Percentiles rank a stretch among this genome's conserved stretches.
Conservation (phyloP, 2,797 vertebrate genomes). For the Garrulus glandarius region DNA sequence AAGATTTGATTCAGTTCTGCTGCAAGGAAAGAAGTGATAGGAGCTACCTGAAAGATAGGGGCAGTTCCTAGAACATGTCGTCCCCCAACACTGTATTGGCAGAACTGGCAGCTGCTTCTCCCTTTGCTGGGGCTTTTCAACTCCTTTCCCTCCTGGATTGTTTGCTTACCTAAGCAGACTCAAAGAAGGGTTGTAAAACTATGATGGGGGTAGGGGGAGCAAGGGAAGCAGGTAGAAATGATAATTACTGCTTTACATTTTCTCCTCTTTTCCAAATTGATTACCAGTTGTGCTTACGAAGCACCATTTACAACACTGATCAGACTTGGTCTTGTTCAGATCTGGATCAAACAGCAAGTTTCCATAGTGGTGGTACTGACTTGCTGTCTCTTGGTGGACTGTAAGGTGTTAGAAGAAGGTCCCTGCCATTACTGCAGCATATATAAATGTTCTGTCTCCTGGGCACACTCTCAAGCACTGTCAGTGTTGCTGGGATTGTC, state of each 20-base stretch:
- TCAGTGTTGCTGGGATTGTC: not conserved
- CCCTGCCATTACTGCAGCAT: not conserved
- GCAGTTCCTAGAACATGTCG: not conserved
- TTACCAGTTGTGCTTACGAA: not conserved
- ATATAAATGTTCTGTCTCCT: not conserved
- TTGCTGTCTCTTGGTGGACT: not conserved
- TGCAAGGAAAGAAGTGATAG: not conserved
- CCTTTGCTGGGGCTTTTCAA: not conserved
- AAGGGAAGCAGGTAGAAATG: not conserved
- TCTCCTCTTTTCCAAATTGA: not conserved
- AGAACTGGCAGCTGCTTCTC: not conserved
- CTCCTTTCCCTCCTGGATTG: not conserved
- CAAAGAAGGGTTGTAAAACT: not conserved
- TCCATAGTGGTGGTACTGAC: not conserved
- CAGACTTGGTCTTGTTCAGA: not conserved
- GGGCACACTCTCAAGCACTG: not conserved
- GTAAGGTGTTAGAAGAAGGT: not conserved
- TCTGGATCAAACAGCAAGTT: not conserved
- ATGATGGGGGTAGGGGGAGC: accelerated
- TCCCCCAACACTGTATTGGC: accelerated
- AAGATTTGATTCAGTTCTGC: not conserved
- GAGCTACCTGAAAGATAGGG: not conserved
- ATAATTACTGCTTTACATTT: not conserved
- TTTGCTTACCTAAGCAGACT: not conserved
- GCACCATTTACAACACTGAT: not conserved